Evolutionary conservation across 2,113 vertebrate species (phyloP).

Genomic region (Ginglymostoma cirratum): DNA sequence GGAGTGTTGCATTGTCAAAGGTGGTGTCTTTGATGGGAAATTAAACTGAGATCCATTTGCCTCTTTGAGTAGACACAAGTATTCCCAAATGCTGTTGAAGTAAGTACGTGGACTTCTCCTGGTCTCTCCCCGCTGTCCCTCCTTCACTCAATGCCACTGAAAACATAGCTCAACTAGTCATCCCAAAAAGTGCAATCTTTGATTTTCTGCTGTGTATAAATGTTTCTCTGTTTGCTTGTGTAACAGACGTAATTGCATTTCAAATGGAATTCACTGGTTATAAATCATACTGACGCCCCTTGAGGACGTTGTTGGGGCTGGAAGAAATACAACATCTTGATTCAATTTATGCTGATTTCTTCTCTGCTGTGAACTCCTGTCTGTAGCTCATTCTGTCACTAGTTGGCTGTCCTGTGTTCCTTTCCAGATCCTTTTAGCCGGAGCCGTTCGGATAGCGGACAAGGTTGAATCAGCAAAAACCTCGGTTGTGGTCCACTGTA

Average conservation of each 20-base stretch:
- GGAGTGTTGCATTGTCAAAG: background rate
- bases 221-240: background rate
- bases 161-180: background rate
- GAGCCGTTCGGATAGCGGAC: conserved; percentile 82
- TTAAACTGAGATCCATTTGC: background rate
- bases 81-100: background rate
- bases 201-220: background rate
- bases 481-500: conserved; percentile 92
- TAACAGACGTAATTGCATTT: background rate
- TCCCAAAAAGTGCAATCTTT: background rate
- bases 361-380: background rate
- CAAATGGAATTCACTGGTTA: background rate
- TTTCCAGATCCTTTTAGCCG: conserved; percentile 72
- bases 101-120: background rate
- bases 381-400: background rate
- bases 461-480: conserved; percentile 87
- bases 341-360: background rate
- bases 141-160: background rate
- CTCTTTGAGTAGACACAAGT: background rate
- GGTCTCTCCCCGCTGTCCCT: background rate
- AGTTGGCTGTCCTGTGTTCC: conserved; percentile 40
- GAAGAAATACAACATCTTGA: background rate
- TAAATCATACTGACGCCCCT: too few relatives aligned
- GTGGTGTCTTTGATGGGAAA: background rate
- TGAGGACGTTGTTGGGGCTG: background rate